A percentile compares a stretch with the other conserved stretches of the same genome.
Conservation (phyloP, 2,797 vertebrate genomes). For the Luscinia luscinia region DNA sequence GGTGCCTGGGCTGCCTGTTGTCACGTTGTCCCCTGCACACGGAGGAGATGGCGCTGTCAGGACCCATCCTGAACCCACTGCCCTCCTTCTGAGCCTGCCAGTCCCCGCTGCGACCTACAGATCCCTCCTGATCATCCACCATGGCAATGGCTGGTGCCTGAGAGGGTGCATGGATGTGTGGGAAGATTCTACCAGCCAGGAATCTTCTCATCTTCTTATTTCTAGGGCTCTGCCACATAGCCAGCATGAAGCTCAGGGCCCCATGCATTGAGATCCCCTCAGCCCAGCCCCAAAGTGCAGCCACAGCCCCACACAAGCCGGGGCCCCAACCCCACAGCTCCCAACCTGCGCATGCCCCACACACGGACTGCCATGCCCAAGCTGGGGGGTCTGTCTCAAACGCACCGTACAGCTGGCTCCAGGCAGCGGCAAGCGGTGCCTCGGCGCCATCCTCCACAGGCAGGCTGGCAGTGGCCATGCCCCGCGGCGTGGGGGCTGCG, state of each 20-base stretch:
- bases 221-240: not conserved
- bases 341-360: not conserved
- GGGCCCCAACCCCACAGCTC: not conserved
- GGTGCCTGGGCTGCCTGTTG: not conserved
- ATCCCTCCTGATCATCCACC: not conserved
- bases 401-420: slow-evolving; percentile 38
- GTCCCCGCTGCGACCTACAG: rapidly evolving
- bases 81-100: not conserved
- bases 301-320: too few species aligned
- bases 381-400: not conserved
- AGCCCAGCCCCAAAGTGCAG: not conserved
- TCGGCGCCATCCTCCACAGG: not conserved
- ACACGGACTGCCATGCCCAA: rapidly evolving
- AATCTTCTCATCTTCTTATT: not conserved
- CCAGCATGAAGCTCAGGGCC: not conserved
- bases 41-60: not conserved
- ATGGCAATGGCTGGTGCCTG: not conserved
- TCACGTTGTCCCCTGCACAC: slow-evolving; percentile 43
- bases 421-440: not conserved
- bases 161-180: rapidly evolving
- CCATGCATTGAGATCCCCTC: not conserved
- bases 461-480: not conserved
- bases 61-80: rapidly evolving
- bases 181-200: not conserved
- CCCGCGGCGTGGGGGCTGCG: rapidly evolving